These are phyloP conservation scores for Achatina immaculata DNA, from an alignment of 1,140 invertebrate species.

Conservation along the genomic window DNA sequence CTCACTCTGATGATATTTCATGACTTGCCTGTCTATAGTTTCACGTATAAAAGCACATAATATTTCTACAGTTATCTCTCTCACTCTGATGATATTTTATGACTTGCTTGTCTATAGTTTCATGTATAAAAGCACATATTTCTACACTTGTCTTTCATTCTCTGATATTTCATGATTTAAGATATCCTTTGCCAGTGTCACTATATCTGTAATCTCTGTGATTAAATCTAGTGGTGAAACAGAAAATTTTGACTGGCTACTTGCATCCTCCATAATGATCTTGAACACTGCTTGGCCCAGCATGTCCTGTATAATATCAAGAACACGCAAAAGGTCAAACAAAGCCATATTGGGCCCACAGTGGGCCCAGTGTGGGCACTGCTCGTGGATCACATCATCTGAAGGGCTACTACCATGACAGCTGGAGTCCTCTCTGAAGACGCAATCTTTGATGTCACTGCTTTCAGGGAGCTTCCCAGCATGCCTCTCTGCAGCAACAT, in stretches of 20 bases:
- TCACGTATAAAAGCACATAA: too few species aligned
- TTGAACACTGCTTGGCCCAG: not conserved
- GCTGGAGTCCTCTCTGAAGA: not conserved
- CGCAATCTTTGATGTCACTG: not conserved
- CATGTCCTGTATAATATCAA: slow-evolving; percentile 16
- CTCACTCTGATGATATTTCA: too few species aligned
- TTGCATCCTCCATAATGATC: not conserved
- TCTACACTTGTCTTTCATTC: too few species aligned
- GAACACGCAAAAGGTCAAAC: slow-evolving; percentile 18
- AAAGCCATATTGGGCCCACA: slow-evolving; percentile 17
- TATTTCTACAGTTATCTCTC: too few species aligned
- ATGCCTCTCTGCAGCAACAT: not conserved
- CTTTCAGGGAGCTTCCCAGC: not conserved
- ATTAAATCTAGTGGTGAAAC: not conserved
- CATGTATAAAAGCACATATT: too few species aligned
- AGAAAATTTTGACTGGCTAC: not conserved
- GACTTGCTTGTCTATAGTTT: too few species aligned
- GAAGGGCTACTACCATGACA: not conserved
- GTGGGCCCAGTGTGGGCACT: slow-evolving; percentile 33
- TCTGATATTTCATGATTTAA: too few species aligned
- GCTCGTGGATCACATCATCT: not conserved
- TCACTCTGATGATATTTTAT: too few species aligned
- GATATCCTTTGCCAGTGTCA: too few species aligned
- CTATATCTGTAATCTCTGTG: too few species aligned
- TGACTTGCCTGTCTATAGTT: too few species aligned